These are phyloP conservation scores for Gallinago jamesoni DNA, from an alignment of 2,113 vertebrate genomes.

Conservation along the genomic window DNA sequence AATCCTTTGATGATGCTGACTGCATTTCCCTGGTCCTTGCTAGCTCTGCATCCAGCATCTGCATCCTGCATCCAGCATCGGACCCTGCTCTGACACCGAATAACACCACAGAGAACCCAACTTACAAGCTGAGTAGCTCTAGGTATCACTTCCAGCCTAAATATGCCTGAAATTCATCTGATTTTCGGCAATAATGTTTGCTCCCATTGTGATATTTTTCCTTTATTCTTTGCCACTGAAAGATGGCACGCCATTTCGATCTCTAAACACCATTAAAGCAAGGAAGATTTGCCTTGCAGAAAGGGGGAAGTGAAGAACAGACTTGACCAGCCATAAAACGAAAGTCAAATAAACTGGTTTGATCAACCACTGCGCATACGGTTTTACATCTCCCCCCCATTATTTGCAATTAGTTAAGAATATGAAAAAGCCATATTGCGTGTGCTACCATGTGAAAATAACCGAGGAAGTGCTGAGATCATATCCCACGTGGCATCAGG, in stretches of 20 bases:
- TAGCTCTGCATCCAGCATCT: neutral
- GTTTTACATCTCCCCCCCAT: neutral
- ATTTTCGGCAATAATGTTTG: neutral
- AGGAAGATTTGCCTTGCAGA: neutral
- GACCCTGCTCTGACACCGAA: neutral
- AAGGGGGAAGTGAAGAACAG: neutral
- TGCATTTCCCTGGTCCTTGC: neutral
- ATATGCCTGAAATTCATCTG: neutral
- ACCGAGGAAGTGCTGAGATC: neutral
- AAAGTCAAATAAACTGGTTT: neutral
- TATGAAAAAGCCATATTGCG: neutral
- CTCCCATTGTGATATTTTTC: neutral
- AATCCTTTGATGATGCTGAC: neutral
- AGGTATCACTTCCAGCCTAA: neutral
- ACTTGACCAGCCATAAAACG: neutral
- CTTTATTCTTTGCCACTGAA: neutral
- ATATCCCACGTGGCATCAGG: neutral
- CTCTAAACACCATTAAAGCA: neutral
- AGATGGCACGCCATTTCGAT: neutral
- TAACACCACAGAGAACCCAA: neutral
- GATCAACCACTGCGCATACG: neutral
- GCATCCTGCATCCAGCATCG: neutral
- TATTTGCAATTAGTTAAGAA: neutral
- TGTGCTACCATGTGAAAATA: neutral
- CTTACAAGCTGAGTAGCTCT: neutral